Percentiles rank a stretch among this genome's conserved stretches.
phyloP scores from a whole-genome alignment of 2,797 vertebrate genomes.

The Acanthornis magna region DNA sequence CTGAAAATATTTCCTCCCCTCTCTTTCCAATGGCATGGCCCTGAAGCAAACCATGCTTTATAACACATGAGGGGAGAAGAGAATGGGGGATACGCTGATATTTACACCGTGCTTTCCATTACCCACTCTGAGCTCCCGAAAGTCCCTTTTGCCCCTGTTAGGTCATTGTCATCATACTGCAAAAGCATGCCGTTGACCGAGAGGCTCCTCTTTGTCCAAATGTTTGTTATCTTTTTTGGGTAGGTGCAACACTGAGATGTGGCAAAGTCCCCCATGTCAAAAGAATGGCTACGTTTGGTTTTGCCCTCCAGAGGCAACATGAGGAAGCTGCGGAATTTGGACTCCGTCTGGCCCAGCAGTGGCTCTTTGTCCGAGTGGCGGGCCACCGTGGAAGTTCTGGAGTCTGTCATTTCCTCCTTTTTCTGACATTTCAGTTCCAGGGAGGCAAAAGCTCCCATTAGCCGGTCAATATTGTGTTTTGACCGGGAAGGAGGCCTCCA shows the following conservation, averaged over 20 bases:
- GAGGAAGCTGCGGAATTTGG: constrained; percentile 87
- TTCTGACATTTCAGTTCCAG: constrained; percentile 88
- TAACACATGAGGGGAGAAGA: constrained; percentile 3
- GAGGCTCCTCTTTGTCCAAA: constrained; percentile 98
- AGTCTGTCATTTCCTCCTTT: constrained; percentile 83
- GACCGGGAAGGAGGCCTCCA: constrained; percentile 85
- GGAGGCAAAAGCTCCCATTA: constrained; percentile 93
- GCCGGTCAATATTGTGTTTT: constrained; percentile 85
- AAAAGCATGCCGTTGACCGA: constrained; percentile 97
- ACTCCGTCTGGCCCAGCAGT: constrained; percentile 86
- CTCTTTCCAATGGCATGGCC: background rate
- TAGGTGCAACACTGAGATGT: constrained; percentile 84
- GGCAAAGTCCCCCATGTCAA: constrained; percentile 94
- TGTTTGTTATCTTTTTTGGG: constrained; percentile 91
- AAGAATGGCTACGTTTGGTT: constrained; percentile 95
- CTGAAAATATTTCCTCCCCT: background rate
- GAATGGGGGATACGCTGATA: background rate
- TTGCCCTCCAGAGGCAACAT: constrained; percentile 89
- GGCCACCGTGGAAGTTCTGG: constrained; percentile 79
- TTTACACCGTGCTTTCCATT: constrained; percentile 97
- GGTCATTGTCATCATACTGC: constrained; percentile 89
- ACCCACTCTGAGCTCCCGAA: constrained; percentile 94
- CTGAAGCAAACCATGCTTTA: constrained; percentile 5
- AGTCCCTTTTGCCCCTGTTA: constrained; percentile 80
- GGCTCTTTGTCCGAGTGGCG: constrained; percentile 90